These are phyloP conservation scores for Stegana nigrithorax DNA, from an alignment of 2,888 invertebrate genomes.

Conservation along the genomic window DNA sequence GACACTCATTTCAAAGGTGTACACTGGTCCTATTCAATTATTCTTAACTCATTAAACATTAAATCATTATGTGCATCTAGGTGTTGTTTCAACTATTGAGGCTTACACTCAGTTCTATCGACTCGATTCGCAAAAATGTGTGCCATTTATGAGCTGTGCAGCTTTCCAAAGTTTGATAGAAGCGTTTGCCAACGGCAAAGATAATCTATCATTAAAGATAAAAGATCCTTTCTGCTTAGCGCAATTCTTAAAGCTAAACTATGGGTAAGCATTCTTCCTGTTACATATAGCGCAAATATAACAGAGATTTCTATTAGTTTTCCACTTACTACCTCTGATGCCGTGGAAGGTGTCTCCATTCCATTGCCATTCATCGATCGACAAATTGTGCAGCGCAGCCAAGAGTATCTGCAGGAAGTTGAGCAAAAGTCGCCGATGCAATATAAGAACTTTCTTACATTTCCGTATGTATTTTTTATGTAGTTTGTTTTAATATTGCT, in stretches of 20 bases:
- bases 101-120: slow-evolving; percentile 3
- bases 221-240: background rate
- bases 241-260: background rate
- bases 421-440: slow-evolving; percentile 1
- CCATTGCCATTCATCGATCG: slow-evolving; percentile 12
- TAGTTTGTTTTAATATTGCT: background rate
- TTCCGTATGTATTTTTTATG: slow-evolving; percentile 15
- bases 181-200: background rate
- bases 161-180: slow-evolving; percentile 1
- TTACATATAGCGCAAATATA: too few relatives aligned
- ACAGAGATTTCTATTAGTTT: background rate
- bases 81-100: background rate
- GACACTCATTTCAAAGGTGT: slow-evolving; percentile 6
- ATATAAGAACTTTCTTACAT: slow-evolving; percentile 11
- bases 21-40: background rate
- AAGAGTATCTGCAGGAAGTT: background rate
- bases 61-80: slow-evolving; percentile 4
- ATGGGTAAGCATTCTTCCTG: slow-evolving; percentile 5
- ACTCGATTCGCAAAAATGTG: background rate
- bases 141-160: slow-evolving; percentile 10
- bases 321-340: background rate
- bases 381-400: slow-evolving; percentile 9
- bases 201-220: background rate
- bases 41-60: too few relatives aligned
- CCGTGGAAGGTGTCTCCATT: slow-evolving; percentile 2